phyloP scores from a whole-genome alignment of 2,888 invertebrate genomes.

The Scotopteryx bipunctaria region DNA sequence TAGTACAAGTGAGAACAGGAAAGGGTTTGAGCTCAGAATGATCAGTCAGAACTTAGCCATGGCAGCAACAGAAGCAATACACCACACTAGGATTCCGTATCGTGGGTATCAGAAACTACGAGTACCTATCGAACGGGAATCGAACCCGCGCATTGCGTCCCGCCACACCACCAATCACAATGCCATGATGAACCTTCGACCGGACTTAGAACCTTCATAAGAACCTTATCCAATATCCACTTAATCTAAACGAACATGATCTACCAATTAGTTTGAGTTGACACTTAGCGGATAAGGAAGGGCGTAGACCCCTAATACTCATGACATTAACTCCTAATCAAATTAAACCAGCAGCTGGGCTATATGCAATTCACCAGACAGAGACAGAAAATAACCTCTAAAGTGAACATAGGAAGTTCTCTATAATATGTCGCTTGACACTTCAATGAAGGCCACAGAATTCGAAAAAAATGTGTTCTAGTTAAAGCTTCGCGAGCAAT shows the following conservation, averaged over 20 bases:
- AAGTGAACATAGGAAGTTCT: background rate
- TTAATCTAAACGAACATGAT: background rate
- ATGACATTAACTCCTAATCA: background rate
- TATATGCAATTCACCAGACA: background rate
- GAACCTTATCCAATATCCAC: background rate
- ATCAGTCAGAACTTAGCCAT: no score
- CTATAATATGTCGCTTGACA: slow-evolving; percentile 1
- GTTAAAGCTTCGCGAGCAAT: slow-evolving; percentile 1
- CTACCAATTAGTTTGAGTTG: background rate
- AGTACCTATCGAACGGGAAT: no score
- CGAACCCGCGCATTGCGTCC: no score
- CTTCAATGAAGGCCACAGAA: slow-evolving; percentile 7
- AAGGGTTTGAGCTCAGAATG: no score
- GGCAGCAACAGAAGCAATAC: no score
- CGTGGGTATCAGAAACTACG: no score
- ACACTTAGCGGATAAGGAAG: background rate
- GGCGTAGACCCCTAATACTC: slow-evolving; percentile 1
- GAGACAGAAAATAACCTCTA: slow-evolving; percentile 15
- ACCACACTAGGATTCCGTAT: no score
- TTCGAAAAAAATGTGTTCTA: background rate
- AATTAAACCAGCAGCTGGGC: background rate
- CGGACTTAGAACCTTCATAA: no score
- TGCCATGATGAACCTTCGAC: no score
- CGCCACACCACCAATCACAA: no score
- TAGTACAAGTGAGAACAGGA: no score